A percentile compares a stretch with the other conserved stretches of the same genome.
These are phyloP conservation scores for Gadopsis bispinosus DNA, from an alignment of 2,797 vertebrate species.

Conservation along the genomic window DNA sequence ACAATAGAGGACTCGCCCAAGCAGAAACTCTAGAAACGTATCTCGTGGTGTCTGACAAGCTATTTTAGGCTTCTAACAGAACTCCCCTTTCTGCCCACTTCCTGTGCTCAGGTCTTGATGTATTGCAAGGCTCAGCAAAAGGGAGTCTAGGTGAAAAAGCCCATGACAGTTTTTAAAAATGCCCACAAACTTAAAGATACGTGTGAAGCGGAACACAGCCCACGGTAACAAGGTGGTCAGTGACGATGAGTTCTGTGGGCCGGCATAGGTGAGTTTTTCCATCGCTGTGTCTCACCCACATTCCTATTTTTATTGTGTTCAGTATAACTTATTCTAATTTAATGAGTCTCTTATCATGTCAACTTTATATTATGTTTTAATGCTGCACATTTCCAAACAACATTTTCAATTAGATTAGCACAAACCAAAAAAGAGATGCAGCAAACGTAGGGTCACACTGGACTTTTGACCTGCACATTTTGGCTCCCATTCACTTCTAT, in stretches of 20 bases:
- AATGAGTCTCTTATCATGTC: neutral
- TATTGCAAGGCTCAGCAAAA: conserved; percentile 17
- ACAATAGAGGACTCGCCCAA: conserved; percentile 37
- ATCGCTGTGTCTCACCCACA: neutral
- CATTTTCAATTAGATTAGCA: neutral
- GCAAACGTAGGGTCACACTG: too few species aligned
- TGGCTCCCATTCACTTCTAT: neutral
- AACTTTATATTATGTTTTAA: neutral
- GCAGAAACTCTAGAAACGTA: conserved; percentile 21
- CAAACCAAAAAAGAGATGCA: neutral
- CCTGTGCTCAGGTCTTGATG: conserved; percentile 67
- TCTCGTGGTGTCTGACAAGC: conserved; percentile 45
- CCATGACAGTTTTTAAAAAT: conserved; percentile 11
- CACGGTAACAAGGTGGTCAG: neutral
- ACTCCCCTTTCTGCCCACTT: conserved; percentile 81
- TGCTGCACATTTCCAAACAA: neutral
- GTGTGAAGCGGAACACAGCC: conserved; percentile 16
- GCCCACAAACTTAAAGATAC: neutral
- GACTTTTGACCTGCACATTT: neutral
- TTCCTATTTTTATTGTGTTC: neutral
- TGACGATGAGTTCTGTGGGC: neutral
- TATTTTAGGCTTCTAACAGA: conserved; percentile 72
- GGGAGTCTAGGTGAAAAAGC: neutral
- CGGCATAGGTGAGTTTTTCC: neutral
- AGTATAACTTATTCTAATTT: neutral